Conservation (phyloP, 2,113 vertebrate species). For the Rhinopomastus cyanomelas region DNA sequence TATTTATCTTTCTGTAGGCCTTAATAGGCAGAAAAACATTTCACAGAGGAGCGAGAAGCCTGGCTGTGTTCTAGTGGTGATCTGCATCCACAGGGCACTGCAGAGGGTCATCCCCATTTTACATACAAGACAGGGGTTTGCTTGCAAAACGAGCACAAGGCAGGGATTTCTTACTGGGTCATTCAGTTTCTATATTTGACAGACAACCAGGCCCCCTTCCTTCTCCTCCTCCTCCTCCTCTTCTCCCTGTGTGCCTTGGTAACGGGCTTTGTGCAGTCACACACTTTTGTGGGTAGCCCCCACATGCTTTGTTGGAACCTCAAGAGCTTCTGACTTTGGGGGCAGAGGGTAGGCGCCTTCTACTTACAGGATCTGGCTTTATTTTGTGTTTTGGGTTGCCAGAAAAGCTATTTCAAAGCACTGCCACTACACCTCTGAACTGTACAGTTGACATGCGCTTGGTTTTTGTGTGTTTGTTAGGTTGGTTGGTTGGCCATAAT, state of each 20-base stretch:
- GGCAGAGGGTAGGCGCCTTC: not conserved
- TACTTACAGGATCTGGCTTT: not conserved
- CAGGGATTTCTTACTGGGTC: not conserved
- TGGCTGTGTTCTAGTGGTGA: fast-evolving
- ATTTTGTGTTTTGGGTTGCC: not conserved
- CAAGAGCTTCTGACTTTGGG: not conserved
- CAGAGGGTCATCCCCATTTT: not conserved
- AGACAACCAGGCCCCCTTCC: not conserved
- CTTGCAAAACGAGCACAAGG: not conserved
- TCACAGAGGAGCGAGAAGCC: not conserved
- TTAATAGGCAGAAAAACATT: not conserved
- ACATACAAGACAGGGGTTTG: not conserved
- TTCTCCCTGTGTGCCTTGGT: not conserved
- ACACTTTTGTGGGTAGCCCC: not conserved
- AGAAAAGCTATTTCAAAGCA: not conserved
- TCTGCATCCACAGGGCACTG: not conserved
- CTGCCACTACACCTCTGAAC: not conserved
- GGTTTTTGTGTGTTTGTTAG: not conserved
- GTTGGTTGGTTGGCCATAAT: not conserved
- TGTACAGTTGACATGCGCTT: fast-evolving
- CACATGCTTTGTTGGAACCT: not conserved
- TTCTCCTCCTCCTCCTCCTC: not conserved
- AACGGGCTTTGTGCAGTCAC: not conserved
- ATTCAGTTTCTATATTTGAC: not conserved
- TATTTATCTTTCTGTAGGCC: not conserved